Evolutionary conservation across 2,888 invertebrate genomes (phyloP), one percentile per base, ranked within the genome.

Genomic region (Bugula neritina): DNA sequence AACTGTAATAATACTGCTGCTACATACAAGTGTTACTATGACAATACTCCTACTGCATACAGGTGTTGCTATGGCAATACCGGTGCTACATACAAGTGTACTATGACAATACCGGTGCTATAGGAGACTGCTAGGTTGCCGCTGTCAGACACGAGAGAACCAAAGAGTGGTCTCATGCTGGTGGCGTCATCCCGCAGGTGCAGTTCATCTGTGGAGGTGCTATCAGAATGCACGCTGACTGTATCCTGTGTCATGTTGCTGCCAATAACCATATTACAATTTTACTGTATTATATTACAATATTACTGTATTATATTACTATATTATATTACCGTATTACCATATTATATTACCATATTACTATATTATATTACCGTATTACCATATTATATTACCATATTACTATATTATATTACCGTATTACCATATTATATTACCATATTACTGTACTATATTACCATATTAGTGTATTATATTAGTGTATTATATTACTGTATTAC

Each of bases 91-190:
- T 10, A 17, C 17, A 17, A 10, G 17, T 43, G 43, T 43, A 43
- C 43, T 43, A 43, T 43, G 43, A 43, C 17, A 43, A 43, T 43
- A 43, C 43, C 43, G 17, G 43, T 17, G 17, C 43, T 43, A 63
- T 29, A 63, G 27, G 63, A 63, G 21, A 27, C 63, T 17, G 63
- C 13, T 3, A 63, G 27, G 63, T 31, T 63, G 34, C 63, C 63
- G 27, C 31, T 25, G 10, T 63, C 63, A 2, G 63, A 63, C 31
- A 34, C 31, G 2, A 63, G 63, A 5, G 63, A 63, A 5, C 63
- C 63, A 63, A 34, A 21, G 5, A 63, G n/a, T 29, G 63, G 63
- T 31, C 27, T 63, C 63, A 63, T 13, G 31, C 63, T 63, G 31
- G 63, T 31, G 5, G 21, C 31, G 31, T 63, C 63, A 10, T 63